Evolutionary conservation across 2,113 vertebrate species (phyloP).

Genomic region (Hippocampus mohnikei): DNA sequence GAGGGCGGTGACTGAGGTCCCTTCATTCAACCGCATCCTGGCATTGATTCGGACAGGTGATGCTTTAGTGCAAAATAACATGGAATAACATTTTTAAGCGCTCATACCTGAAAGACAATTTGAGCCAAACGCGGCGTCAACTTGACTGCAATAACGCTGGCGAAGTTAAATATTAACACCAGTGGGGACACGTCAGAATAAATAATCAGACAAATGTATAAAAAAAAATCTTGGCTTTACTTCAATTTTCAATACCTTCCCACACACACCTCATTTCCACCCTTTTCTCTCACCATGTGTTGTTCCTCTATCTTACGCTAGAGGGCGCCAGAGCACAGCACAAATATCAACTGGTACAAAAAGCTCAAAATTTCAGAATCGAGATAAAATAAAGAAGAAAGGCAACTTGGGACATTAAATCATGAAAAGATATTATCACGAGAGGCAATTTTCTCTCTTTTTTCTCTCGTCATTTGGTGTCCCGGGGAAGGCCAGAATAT

Average conservation of each 20-base stretch:
- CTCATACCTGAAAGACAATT: background rate
- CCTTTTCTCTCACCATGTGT: slow-evolving; percentile 40
- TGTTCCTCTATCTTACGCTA: slow-evolving; percentile 58
- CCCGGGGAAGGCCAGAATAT: slow-evolving; percentile 64
- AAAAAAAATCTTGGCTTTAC: slow-evolving; percentile 67
- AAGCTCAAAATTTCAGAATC: slow-evolving; percentile 55
- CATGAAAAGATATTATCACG: slow-evolving; percentile 52
- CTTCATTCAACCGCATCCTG: background rate
- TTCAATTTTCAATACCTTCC: slow-evolving; percentile 72
- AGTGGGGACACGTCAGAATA: slow-evolving; percentile 29
- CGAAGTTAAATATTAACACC: slow-evolving; percentile 57
- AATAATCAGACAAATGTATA: slow-evolving; percentile 57
- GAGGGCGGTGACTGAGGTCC: background rate
- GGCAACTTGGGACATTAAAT: slow-evolving; percentile 70
- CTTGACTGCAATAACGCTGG: background rate
- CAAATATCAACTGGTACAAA: slow-evolving; percentile 67
- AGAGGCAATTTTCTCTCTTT: slow-evolving; percentile 64
- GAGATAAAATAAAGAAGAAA: slow-evolving; percentile 58
- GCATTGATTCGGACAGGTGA: background rate
- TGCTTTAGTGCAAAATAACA: background rate
- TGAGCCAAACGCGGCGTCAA: background rate
- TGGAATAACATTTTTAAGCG: background rate
- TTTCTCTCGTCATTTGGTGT: slow-evolving; percentile 70
- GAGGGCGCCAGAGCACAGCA: slow-evolving; percentile 71
- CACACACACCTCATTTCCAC: slow-evolving; percentile 1